phyloP scores from a whole-genome alignment of 64 coral and sea anemone genomes.

The Stylophora pistillata region DNA sequence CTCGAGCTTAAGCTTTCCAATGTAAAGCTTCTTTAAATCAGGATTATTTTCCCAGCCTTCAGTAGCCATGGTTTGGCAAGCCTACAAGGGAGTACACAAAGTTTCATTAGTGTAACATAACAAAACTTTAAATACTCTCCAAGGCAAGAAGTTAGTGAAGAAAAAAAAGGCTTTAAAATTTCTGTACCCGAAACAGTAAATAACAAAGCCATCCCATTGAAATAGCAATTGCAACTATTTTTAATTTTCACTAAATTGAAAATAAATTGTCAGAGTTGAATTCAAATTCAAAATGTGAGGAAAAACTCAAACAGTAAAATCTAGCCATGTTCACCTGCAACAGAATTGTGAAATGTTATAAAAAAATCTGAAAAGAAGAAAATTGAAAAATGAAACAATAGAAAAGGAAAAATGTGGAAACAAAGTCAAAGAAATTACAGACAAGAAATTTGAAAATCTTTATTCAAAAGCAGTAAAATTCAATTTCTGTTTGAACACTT shows the following conservation, averaged over 20 bases:
- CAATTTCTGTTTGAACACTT: background rate
- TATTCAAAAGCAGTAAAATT: background rate
- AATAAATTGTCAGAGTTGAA: too few species aligned
- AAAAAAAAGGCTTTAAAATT: too few species aligned
- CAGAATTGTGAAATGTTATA: background rate
- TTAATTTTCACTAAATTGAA: too few species aligned
- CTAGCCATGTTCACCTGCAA: background rate
- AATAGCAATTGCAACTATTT: too few species aligned
- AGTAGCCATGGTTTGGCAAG: slow-evolving; percentile 21
- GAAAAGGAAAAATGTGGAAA: background rate
- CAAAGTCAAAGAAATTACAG: background rate
- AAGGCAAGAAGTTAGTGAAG: too few species aligned
- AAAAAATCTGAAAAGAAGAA: background rate
- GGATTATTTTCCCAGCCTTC: slow-evolving; percentile 75
- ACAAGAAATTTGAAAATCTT: slow-evolving; percentile 1
- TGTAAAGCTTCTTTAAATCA: slow-evolving; percentile 83
- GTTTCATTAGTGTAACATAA: background rate
- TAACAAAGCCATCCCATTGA: too few species aligned
- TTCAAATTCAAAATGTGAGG: too few species aligned
- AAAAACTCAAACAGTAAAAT: too few species aligned
- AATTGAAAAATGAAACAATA: background rate
- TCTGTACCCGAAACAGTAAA: too few species aligned
- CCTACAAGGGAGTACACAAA: background rate
- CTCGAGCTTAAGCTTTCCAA: slow-evolving; percentile 58
- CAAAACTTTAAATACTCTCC: background rate